phyloP scores from a whole-genome alignment of 2,113 vertebrate species.

The Mellivora capensis region DNA sequence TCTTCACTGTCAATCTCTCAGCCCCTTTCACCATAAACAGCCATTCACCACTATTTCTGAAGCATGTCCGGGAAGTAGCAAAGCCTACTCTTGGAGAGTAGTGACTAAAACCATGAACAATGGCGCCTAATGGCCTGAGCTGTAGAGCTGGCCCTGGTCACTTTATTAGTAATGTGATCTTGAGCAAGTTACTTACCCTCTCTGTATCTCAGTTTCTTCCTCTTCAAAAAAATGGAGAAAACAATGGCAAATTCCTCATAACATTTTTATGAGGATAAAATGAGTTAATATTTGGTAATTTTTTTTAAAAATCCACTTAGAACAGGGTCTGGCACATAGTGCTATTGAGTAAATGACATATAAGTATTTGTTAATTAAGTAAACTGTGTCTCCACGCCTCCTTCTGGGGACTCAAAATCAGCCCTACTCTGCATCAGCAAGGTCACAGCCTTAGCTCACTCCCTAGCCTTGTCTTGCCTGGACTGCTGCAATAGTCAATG shows the following conservation, averaged over 20 bases:
- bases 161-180: not conserved
- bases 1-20: not conserved
- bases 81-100: not conserved
- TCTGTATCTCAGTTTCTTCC: not conserved
- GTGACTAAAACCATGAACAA: not conserved
- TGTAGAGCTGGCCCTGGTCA: not conserved
- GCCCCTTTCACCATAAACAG: not conserved
- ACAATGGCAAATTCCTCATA: not conserved
- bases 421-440: not conserved
- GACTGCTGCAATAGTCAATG: not conserved
- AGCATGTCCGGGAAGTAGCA: not conserved
- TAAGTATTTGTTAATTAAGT: not conserved
- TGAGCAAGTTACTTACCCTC: not conserved
- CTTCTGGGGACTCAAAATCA: not conserved
- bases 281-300: not conserved
- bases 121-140: not conserved
- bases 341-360: not conserved
- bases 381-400: not conserved
- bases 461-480: not conserved
- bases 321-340: not conserved
- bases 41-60: not conserved
- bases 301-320: not conserved
- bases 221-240: not conserved
- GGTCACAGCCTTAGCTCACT: not conserved
- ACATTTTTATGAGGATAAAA: not conserved